Base-by-base conservation (phyloP, 2,113 vertebrate genomes). In the Rhizomys pruinosus region DNA sequence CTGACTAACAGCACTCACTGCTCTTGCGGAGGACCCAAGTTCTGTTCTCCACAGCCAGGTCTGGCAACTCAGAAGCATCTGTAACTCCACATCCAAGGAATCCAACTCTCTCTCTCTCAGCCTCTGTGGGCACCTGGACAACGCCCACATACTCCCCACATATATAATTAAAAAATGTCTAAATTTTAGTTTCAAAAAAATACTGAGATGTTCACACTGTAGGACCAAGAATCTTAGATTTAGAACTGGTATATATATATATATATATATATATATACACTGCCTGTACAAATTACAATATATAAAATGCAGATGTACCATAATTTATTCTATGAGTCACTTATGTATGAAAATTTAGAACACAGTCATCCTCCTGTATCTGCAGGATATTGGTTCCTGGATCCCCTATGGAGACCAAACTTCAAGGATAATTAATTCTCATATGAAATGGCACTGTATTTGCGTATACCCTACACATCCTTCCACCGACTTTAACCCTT, bases 301-400 rank as follows among this genome's bases (percentile, higher is more conserved):
- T 68, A 22, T 76, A 74, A 79, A 34, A n/a, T 32, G 1, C 57
- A 78, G 20, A 29, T 66, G 6, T 77, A 52, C 7, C 39, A 44
- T 44, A 61, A 44, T 52, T 90, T 92, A 89, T 81, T 81, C 7
- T 90, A 42, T 34, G 66, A 69, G 34, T 92, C 17, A 66, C 39
- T 39, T 66, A 44, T 32, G 34, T 76, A 93, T 44, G 32, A 27
- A 19, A 37, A 61, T 92, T 57, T 69, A n/a, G 17, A 61, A 34
- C 42, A 61, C 4, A 86, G 16, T 27, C 15, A 17, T 61, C 17
- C 15, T 66, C 71, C 3, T 27, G 16, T n/a, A 29, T 69, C 29
- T n/a, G 29, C 16, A 78, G 63, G 22, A 52, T 0, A 69, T 55
- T 52, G n/a, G 13, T 25, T 78, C 37, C 12, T 44, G 22, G 27